phyloP scores from a whole-genome alignment of 2,888 invertebrate genomes.

The Clostera curtula region DNA sequence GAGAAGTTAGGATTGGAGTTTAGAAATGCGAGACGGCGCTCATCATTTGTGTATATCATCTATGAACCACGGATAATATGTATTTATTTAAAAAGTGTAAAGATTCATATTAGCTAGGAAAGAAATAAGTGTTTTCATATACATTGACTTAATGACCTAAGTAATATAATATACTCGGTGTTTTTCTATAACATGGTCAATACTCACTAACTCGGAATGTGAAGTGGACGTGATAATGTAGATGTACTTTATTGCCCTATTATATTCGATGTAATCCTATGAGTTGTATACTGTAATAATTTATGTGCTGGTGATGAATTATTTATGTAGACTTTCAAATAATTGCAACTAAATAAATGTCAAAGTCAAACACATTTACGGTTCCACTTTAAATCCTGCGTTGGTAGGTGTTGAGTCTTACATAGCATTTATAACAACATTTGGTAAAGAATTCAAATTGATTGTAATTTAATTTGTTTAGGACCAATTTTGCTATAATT shows the following conservation, averaged over 20 bases:
- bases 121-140: constrained; percentile 58
- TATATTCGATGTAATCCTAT: no score
- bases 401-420: constrained; percentile 7
- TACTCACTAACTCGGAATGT: no score
- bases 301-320: no score
- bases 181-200: constrained; percentile 37
- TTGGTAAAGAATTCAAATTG: constrained; percentile 18
- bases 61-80: constrained; percentile 8
- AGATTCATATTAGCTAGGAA: constrained; percentile 32
- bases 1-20: constrained; percentile 33
- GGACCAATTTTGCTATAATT: constrained; percentile 45
- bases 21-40: constrained; percentile 48
- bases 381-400: no score
- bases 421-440: constrained; percentile 37
- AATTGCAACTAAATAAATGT: no score
- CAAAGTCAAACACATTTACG: no score
- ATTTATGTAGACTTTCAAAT: no score
- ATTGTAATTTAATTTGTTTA: constrained; percentile 33
- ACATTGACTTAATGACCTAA: constrained; percentile 32
- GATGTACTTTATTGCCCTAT: no score
- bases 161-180: constrained; percentile 43
- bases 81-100: constrained; percentile 22
- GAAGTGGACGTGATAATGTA: no score
- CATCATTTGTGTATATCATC: constrained; percentile 26
- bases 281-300: no score